A percentile compares a stretch with the other conserved stretches of the same genome.
Conservation (phyloP, 2,113 vertebrate species). For the Vulpes lagopus region DNA sequence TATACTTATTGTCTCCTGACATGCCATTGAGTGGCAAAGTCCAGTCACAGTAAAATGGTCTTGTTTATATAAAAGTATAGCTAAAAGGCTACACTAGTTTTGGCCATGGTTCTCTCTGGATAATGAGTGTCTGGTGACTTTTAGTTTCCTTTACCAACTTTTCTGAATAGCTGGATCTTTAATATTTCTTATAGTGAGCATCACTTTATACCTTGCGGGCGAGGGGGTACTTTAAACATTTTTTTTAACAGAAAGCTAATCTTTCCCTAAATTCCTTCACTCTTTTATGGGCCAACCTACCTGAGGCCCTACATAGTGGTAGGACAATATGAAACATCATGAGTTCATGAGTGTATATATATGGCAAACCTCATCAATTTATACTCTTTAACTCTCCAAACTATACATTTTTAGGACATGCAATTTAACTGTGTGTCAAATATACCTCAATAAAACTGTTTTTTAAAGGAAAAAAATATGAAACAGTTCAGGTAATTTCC, state of each 20-base stretch:
- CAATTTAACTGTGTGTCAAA: background rate
- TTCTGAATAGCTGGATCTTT: background rate
- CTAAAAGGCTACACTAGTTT: background rate
- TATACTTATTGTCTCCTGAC: background rate
- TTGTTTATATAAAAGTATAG: background rate
- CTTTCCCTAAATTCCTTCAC: background rate
- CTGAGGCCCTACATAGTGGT: background rate
- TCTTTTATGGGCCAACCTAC: background rate
- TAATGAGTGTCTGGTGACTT: background rate
- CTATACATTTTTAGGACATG: background rate
- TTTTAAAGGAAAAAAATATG: constrained; percentile 44
- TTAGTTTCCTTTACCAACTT: background rate
- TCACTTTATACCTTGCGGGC: background rate
- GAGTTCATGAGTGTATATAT: background rate
- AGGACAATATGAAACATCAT: background rate
- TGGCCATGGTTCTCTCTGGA: background rate
- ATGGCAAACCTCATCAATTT: background rate
- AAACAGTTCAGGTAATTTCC: background rate
- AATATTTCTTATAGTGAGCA: background rate
- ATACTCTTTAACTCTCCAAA: background rate
- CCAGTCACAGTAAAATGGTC: background rate
- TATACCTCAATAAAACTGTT: constrained; percentile 18
- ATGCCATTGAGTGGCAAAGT: background rate
- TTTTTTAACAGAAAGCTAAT: background rate
- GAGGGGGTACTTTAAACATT: background rate